Base-by-base conservation (phyloP, 2,797 vertebrate genomes). In the Leucoraja ocellata region DNA sequence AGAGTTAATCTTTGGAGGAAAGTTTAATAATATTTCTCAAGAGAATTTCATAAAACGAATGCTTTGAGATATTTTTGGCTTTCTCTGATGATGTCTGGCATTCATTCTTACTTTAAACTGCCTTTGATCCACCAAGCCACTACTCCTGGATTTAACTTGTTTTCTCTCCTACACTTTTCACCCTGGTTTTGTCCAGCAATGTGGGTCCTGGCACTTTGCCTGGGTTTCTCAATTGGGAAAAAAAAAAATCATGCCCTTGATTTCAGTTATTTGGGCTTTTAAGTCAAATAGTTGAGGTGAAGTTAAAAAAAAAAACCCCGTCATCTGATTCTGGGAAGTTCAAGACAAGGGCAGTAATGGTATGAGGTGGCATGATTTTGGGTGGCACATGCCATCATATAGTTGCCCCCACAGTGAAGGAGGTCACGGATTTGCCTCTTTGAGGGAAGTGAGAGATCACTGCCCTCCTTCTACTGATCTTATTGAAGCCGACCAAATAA, bases 31-130 rank as follows among this genome's bases (percentile, higher is more conserved):
- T 92, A 39, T 54, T 76, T 68, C 90, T 71, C 90, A 5, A n/a
- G 71, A 71, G 90, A 92, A 73, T 13, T 9, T 54, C 23, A 91
- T 11, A 54, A 58, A 39, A 54, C 90, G 25, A 92, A 74, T 74
- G 90, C 71, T 28, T 88, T n/a, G 71, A 92, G 71, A 76, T 39
- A 92, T 74, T 92, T 74, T 92, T 23, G 73, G 90, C 90, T 76
- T 92, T 76, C 90, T 58, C 90, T 18, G 73, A 92, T 92, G 90
- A 73, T 76, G 90, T 76, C 90, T 92, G 90, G 25, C 25, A 14
- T 92, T 76, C 90, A 54, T 16, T 92, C 39, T 58, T 76, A 76
- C 25, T 46, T 92, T 74, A 92, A 76, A 74, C 71, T 74, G 71
- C 39, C 39, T 92, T 92, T 92, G 90, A 92, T 92, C 90, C 90